Evolutionary conservation across 2,797 vertebrate species (phyloP).

Genomic region (Atherinosoma microstoma): DNA sequence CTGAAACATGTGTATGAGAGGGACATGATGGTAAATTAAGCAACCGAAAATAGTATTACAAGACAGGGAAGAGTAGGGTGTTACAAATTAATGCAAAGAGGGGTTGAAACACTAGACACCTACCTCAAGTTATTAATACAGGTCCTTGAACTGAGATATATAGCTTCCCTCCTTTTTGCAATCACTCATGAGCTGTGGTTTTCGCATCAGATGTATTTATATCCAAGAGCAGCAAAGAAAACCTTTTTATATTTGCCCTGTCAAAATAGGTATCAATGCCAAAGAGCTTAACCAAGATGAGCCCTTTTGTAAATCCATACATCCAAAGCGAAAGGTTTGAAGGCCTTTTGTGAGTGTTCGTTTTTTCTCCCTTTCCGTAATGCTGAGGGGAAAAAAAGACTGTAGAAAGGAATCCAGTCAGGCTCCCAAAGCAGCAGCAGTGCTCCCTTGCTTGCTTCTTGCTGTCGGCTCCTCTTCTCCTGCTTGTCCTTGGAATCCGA

Average conservation of each 20-base stretch:
- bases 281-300: constrained; percentile 76
- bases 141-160: constrained; percentile 83
- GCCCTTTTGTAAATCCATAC: constrained; percentile 85
- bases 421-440: constrained; percentile 86
- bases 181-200: constrained; percentile 75
- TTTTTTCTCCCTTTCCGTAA: constrained; percentile 55
- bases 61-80: constrained; percentile 67
- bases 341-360: constrained; percentile 77
- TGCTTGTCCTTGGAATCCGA: constrained; percentile 92
- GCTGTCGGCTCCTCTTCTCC: constrained; percentile 79
- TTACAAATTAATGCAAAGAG: constrained; percentile 79
- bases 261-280: constrained; percentile 75
- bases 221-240: constrained; percentile 78
- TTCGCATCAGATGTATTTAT: constrained; percentile 77
- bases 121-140: constrained; percentile 88
- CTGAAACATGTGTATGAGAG: constrained; percentile 71
- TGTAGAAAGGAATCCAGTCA: constrained; percentile 83
- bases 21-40: constrained; percentile 68
- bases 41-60: constrained; percentile 67
- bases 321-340: constrained; percentile 76
- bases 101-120: constrained; percentile 86
- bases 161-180: constrained; percentile 81
- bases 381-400: constrained; percentile 39
- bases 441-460: constrained; percentile 80
- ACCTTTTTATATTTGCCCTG: constrained; percentile 77